Evolutionary conservation across 2,888 invertebrate genomes (phyloP).

Genomic region (Archips crataeganus): DNA sequence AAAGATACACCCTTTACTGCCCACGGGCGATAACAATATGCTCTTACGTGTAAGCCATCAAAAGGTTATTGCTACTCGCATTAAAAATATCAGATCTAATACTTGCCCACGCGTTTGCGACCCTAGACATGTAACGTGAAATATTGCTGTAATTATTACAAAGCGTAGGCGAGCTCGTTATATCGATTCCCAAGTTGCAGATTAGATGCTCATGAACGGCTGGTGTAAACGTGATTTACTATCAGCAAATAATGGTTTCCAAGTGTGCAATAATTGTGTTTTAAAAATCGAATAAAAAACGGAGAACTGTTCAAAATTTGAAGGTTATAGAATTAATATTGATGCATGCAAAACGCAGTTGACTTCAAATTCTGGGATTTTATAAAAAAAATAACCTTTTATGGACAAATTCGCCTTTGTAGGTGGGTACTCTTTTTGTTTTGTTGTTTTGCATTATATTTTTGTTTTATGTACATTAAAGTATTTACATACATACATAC

Average conservation of each 20-base stretch:
- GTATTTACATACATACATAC: too few species aligned
- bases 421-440: too few species aligned
- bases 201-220: background rate
- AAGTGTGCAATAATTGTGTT: background rate
- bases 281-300: too few species aligned
- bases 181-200: slow-evolving; percentile 11
- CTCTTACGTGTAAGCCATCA: background rate
- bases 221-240: slow-evolving; percentile 5
- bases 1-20: background rate
- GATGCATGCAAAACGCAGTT: too few species aligned
- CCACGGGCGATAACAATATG: slow-evolving; percentile 10
- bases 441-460: too few species aligned
- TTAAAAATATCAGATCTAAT: slow-evolving; percentile 14
- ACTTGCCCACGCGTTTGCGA: slow-evolving; percentile 14
- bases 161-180: slow-evolving; percentile 19
- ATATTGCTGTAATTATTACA: slow-evolving; percentile 15
- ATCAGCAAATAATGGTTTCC: background rate
- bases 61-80: slow-evolving; percentile 23
- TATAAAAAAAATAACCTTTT: too few species aligned
- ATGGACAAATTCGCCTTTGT: too few species aligned
- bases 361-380: too few species aligned
- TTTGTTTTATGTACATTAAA: too few species aligned
- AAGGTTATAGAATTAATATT: too few species aligned
- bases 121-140: slow-evolving; percentile 14
- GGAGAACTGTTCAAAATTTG: too few species aligned